A percentile compares a stretch with the other conserved stretches of the same genome.
phyloP scores from a whole-genome alignment of 2,888 invertebrate species.

The Deroplatys truncata region DNA sequence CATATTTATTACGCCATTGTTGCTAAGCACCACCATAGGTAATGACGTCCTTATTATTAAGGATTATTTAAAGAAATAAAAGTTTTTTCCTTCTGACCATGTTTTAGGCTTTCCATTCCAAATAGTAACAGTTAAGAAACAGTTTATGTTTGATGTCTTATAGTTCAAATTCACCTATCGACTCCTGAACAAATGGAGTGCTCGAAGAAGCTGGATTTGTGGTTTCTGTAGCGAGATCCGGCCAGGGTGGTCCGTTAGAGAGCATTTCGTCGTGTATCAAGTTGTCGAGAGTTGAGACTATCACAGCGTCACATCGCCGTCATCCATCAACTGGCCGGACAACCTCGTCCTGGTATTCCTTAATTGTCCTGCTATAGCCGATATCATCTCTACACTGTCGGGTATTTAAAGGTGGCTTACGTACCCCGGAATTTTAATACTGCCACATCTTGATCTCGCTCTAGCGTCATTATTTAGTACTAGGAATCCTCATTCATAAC shows the following conservation, averaged over 20 bases:
- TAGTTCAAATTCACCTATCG: too few species aligned
- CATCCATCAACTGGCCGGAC: background rate
- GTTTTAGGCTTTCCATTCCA: too few species aligned
- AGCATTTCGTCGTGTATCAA: background rate
- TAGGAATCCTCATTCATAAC: background rate
- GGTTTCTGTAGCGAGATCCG: too few species aligned
- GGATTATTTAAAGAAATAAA: too few species aligned
- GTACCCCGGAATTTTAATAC: background rate
- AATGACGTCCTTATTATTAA: too few species aligned
- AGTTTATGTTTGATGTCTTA: too few species aligned
- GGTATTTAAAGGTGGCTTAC: too few species aligned
- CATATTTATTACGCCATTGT: too few species aligned
- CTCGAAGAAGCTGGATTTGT: background rate
- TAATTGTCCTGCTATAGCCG: background rate
- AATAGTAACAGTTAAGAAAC: too few species aligned
- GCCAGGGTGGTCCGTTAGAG: background rate
- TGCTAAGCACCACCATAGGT: too few species aligned
- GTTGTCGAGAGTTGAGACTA: background rate
- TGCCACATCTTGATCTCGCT: background rate
- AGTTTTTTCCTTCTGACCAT: too few species aligned
- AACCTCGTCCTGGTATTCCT: background rate
- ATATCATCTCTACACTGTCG: background rate
- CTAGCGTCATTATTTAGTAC: background rate
- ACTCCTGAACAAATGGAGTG: too few species aligned
- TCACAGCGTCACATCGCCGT: background rate